phyloP scores from a whole-genome alignment of 1,140 invertebrate genomes.

The Magallana ariakensis region DNA sequence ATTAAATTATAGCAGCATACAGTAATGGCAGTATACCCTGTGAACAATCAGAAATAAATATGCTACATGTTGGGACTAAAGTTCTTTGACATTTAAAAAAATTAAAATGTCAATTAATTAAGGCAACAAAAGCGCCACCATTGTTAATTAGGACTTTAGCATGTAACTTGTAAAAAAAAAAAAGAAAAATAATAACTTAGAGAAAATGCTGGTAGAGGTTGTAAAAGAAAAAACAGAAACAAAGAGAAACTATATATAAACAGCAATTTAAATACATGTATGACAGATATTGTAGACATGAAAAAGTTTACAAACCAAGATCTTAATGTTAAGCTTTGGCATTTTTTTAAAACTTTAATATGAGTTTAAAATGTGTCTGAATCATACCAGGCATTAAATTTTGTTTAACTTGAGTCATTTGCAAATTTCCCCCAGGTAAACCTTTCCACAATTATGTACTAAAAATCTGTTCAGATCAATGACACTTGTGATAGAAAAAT shows the following conservation, averaged over 20 bases:
- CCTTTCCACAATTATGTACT: too few species aligned
- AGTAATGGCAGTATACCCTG: slow-evolving; percentile 2
- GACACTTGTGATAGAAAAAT: too few species aligned
- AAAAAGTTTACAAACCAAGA: neutral
- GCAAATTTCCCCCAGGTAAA: too few species aligned
- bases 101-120: neutral
- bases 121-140: neutral
- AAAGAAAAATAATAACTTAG: neutral
- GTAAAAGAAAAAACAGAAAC: neutral
- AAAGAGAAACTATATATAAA: neutral
- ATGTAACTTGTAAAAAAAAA: slow-evolving; percentile 15
- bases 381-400: too few species aligned
- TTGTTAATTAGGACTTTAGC: neutral
- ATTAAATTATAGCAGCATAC: too few species aligned
- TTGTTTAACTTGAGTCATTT: too few species aligned
- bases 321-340: neutral
- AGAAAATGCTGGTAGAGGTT: neutral
- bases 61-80: slow-evolving; percentile 20
- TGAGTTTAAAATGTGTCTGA: too few species aligned
- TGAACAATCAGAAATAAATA: neutral
- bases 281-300: neutral
- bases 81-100: neutral
- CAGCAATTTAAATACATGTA: neutral
- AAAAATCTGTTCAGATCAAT: too few species aligned
- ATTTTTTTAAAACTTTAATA: neutral